A percentile compares a stretch with the other conserved stretches of the same genome.
These are phyloP conservation scores for Drosophila arawakana DNA, from an alignment of 1,140 invertebrate genomes.

Conservation along the genomic window DNA sequence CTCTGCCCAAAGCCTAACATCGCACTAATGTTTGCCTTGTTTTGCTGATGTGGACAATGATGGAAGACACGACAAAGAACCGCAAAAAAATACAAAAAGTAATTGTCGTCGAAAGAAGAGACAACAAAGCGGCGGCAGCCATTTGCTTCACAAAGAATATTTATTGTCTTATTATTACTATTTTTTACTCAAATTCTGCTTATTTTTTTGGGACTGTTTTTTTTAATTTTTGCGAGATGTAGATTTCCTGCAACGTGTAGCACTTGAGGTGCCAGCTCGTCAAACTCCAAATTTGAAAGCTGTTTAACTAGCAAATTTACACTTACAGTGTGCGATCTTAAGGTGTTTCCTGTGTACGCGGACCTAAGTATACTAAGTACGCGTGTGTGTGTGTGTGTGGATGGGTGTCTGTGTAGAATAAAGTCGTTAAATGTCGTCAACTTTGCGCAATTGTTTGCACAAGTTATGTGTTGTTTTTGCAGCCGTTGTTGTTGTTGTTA, in stretches of 20 bases:
- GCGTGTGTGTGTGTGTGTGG: conserved; percentile 5
- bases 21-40: conserved; percentile 5
- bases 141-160: conserved; percentile 66
- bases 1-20: neutral
- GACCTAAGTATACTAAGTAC: neutral
- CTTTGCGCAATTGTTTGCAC: conserved; percentile 48
- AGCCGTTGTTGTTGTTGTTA: conserved; percentile 5
- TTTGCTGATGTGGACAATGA: conserved; percentile 57
- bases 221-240: conserved; percentile 31
- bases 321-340: conserved; percentile 73
- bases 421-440: conserved; percentile 36
- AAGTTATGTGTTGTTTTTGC: conserved; percentile 20
- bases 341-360: conserved; percentile 30
- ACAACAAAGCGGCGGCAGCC: conserved; percentile 44
- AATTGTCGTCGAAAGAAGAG: conserved; percentile 41
- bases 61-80: conserved; percentile 41
- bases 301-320: conserved; percentile 73
- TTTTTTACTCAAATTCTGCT: conserved; percentile 28
- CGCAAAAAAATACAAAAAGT: conserved; percentile 48
- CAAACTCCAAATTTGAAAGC: conserved; percentile 58
- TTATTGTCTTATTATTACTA: conserved; percentile 53
- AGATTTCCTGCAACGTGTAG: conserved; percentile 61
- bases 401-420: conserved; percentile 1
- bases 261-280: conserved; percentile 47
- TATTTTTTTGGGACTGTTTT: neutral